Percentiles rank a stretch among this genome's conserved stretches.
Conservation (phyloP, 2,888 invertebrate genomes). For the Exocentrus adspersus region DNA sequence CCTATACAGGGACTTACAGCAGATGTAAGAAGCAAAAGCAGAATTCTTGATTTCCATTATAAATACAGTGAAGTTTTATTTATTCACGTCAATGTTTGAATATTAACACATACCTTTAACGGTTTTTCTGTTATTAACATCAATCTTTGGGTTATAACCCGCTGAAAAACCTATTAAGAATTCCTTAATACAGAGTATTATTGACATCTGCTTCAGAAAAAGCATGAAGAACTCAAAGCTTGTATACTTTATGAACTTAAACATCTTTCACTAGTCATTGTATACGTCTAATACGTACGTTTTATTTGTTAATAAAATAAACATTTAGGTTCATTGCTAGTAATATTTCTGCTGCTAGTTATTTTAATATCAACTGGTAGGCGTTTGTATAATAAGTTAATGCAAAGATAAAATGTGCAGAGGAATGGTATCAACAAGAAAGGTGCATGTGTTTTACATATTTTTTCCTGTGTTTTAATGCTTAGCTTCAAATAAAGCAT, state of each 20-base stretch:
- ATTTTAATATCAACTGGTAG: constrained; percentile 5
- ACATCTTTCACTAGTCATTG: neutral
- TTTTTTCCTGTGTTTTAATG: neutral
- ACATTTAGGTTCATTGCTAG: constrained; percentile 7
- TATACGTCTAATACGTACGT: neutral
- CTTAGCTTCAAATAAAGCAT: neutral
- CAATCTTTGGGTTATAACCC: too few species aligned
- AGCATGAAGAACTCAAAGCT: neutral
- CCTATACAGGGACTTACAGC: too few species aligned
- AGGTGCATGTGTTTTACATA: neutral
- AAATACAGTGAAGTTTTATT: too few species aligned
- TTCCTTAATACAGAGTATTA: too few species aligned
- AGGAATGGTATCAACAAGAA: neutral
- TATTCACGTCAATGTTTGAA: too few species aligned
- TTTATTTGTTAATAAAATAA: constrained; percentile 11
- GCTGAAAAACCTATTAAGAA: too few species aligned
- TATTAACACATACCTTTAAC: too few species aligned
- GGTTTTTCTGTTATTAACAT: too few species aligned
- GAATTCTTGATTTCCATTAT: too few species aligned
- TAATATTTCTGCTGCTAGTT: constrained; percentile 10
- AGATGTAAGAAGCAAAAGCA: too few species aligned
- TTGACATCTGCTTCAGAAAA: neutral
- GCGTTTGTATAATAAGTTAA: neutral
- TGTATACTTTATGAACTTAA: neutral
- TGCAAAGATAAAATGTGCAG: neutral